These are phyloP conservation scores for Steinernema carpocapsae DNA, from an alignment of 2,888 invertebrate species.

Conservation along the genomic window DNA sequence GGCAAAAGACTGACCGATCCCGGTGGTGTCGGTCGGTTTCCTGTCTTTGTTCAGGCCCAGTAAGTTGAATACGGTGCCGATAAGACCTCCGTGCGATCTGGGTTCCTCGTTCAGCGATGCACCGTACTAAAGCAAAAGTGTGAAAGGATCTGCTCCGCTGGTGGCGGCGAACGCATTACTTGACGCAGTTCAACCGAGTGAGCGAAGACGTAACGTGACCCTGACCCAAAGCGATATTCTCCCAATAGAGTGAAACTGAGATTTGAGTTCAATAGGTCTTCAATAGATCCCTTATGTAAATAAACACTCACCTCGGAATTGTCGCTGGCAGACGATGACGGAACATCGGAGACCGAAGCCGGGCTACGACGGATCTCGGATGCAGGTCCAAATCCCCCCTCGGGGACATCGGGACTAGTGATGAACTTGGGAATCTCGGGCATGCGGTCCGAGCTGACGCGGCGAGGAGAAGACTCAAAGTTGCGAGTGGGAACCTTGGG, in stretches of 20 bases:
- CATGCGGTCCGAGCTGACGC: slow-evolving; percentile 19
- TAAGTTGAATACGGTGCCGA: slow-evolving; percentile 66
- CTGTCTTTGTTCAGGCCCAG: slow-evolving; percentile 62
- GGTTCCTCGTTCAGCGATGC: slow-evolving; percentile 62
- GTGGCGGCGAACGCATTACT: slow-evolving; percentile 8
- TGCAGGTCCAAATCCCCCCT: slow-evolving; percentile 64
- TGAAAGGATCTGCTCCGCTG: neutral
- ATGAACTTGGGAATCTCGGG: slow-evolving; percentile 49
- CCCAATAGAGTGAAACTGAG: neutral
- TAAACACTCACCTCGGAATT: slow-evolving; percentile 34
- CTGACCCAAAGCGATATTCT: slow-evolving; percentile 21
- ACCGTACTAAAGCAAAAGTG: slow-evolving; percentile 53
- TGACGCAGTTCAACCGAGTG: slow-evolving; percentile 26
- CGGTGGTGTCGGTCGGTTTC: slow-evolving; percentile 55
- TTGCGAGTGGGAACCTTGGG: slow-evolving; percentile 57
- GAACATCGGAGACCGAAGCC: slow-evolving; percentile 57
- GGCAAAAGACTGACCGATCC: slow-evolving; percentile 62
- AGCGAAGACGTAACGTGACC: slow-evolving; percentile 19
- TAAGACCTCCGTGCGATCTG: slow-evolving; percentile 62
- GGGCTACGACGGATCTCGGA: slow-evolving; percentile 60
- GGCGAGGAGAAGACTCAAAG: slow-evolving; percentile 32
- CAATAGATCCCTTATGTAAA: neutral
- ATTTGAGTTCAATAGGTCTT: neutral
- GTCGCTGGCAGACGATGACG: slow-evolving; percentile 46
- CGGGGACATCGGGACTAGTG: slow-evolving; percentile 59